Evolutionary conservation across 2,113 vertebrate species (phyloP).

Genomic region (Paraplagusia blochii): DNA sequence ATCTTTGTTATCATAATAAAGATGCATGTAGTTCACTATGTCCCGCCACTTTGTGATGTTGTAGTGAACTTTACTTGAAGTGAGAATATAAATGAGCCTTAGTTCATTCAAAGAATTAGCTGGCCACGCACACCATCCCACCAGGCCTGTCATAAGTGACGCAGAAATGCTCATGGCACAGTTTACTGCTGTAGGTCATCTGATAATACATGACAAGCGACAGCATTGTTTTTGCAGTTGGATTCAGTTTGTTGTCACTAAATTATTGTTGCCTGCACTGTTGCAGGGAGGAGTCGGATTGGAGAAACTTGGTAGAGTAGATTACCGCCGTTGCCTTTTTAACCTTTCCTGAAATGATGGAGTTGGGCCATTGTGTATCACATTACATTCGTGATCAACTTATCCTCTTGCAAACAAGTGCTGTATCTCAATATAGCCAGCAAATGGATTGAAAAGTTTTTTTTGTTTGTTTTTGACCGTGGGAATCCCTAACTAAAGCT

Average conservation of each 20-base stretch:
- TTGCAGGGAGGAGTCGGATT: conserved; percentile 19
- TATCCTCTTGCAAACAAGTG: too few relatives aligned
- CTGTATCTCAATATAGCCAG: too few relatives aligned
- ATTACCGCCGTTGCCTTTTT: background rate
- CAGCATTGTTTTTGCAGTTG: conserved; percentile 42
- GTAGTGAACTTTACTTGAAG: background rate
- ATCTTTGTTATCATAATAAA: conserved; percentile 34
- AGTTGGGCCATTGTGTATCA: background rate
- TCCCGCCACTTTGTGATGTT: background rate
- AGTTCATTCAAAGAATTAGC: conserved; percentile 62
- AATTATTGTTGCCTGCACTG: conserved; percentile 30
- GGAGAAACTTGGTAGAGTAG: conserved; percentile 14
- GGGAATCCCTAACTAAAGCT: too few relatives aligned
- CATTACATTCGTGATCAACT: background rate
- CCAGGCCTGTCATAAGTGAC: conserved; percentile 47
- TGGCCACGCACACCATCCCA: conserved; percentile 51
- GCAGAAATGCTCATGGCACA: conserved; percentile 35
- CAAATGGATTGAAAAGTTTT: too few relatives aligned
- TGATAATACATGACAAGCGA: conserved; percentile 44
- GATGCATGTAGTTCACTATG: background rate
- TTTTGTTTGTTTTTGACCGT: too few relatives aligned
- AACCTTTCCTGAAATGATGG: background rate
- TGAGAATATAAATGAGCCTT: conserved; percentile 37
- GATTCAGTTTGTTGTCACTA: conserved; percentile 34
- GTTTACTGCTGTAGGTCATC: conserved; percentile 34